Conservation (phyloP, 2,888 invertebrate genomes). For the Dusona sp. region DNA sequence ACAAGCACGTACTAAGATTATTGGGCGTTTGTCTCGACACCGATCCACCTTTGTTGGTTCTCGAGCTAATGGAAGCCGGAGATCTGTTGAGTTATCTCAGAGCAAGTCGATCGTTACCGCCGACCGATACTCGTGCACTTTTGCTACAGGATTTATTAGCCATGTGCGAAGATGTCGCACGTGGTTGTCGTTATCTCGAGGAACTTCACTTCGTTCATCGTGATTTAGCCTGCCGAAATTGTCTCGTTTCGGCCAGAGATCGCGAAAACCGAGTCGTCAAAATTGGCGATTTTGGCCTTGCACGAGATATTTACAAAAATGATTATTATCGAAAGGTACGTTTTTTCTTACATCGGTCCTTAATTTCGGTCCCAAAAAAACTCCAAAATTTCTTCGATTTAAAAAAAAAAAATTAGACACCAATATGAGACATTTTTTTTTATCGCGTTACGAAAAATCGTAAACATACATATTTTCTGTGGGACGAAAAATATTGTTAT, state of each 20-base stretch:
- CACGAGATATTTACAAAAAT: conserved; percentile 98
- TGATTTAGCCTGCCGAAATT: conserved; percentile 98
- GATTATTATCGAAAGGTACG: conserved; percentile 99
- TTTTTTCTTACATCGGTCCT: background rate
- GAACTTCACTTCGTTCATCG: conserved; percentile 99
- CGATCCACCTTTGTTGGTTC: conserved; percentile 96
- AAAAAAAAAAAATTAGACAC: too few relatives aligned
- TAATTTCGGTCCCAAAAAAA: background rate
- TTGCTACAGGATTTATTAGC: conserved; percentile 93
- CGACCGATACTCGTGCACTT: conserved; percentile 87
- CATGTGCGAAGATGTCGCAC: conserved; percentile 98
- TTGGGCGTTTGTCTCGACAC: conserved; percentile 97
- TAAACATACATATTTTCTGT: too few relatives aligned
- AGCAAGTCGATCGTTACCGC: conserved; percentile 90
- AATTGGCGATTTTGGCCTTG: conserved; percentile 98
- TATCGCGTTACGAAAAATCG: too few relatives aligned
- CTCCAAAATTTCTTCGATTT: background rate
- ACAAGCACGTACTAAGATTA: conserved; percentile 96
- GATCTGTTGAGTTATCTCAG: conserved; percentile 96
- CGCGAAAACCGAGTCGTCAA: conserved; percentile 93
- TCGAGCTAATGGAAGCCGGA: conserved; percentile 99
- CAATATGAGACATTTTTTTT: too few relatives aligned
- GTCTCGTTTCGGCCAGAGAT: conserved; percentile 92
- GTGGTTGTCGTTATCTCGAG: conserved; percentile 97
- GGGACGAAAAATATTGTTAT: too few relatives aligned